Conservation (phyloP, 2,113 vertebrate species). For the Todiramphus saurophagus region DNA sequence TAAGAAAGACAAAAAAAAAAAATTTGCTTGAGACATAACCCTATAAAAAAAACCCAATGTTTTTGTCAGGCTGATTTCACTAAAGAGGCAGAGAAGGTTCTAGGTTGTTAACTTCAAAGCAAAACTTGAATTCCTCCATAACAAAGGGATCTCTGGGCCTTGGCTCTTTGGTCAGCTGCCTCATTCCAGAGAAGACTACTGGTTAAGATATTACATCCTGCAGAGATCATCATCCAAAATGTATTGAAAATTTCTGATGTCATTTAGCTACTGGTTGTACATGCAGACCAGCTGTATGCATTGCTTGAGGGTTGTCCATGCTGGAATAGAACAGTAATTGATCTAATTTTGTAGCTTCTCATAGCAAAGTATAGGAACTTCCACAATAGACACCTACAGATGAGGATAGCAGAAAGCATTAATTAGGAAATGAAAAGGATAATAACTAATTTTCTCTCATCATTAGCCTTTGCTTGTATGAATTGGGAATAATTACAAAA, state of each 20-base stretch:
- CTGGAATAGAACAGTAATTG: background rate
- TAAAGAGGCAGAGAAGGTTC: background rate
- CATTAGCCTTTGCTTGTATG: background rate
- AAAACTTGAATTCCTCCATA: background rate
- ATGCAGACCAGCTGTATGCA: background rate
- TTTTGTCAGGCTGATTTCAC: background rate
- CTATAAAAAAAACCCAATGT: background rate
- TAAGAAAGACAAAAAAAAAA: background rate
- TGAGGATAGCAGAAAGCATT: background rate
- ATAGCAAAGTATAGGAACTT: background rate
- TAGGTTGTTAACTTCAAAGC: background rate
- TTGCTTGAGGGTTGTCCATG: background rate
- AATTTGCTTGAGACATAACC: background rate
- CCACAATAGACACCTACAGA: background rate
- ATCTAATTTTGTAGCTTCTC: background rate
- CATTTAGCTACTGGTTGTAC: background rate
- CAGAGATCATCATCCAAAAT: background rate
- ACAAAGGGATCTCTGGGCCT: background rate
- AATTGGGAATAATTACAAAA: background rate
- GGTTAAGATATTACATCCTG: background rate
- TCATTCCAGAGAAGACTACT: background rate
- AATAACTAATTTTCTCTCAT: background rate
- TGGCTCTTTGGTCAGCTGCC: background rate
- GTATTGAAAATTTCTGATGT: background rate
- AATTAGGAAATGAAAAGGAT: background rate